phyloP scores from a whole-genome alignment of 2,113 vertebrate genomes.

The Neotoma lepida region DNA sequence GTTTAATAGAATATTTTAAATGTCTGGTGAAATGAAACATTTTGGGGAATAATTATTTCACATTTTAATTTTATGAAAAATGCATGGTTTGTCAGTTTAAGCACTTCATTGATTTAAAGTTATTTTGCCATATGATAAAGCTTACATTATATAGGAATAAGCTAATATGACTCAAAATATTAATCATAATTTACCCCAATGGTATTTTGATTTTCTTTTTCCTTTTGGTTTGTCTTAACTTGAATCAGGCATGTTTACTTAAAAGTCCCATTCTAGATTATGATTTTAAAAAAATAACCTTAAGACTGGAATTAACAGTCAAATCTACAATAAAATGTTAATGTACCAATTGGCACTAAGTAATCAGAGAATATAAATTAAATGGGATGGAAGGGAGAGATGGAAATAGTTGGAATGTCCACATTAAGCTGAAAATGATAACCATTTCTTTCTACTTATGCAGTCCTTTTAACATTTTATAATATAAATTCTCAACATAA shows the following conservation, averaged over 20 bases:
- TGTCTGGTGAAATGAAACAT: slow-evolving; percentile 76
- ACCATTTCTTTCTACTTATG: slow-evolving; percentile 46
- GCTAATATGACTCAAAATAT: slow-evolving; percentile 61
- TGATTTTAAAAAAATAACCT: slow-evolving; percentile 33
- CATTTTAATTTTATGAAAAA: slow-evolving; percentile 77
- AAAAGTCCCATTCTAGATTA: slow-evolving; percentile 63
- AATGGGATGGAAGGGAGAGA: slow-evolving; percentile 26
- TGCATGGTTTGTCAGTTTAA: slow-evolving; percentile 76
- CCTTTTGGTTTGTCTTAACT: slow-evolving; percentile 60
- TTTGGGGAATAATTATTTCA: slow-evolving; percentile 77
- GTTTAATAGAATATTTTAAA: slow-evolving; percentile 78
- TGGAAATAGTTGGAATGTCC: slow-evolving; percentile 49
- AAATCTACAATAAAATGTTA: slow-evolving; percentile 63
- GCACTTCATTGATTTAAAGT: slow-evolving; percentile 75
- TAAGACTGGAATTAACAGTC: slow-evolving; percentile 63
- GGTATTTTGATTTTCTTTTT: slow-evolving; percentile 4
- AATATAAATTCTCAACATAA: slow-evolving; percentile 69
- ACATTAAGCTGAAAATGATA: slow-evolving; percentile 64
- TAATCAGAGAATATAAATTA: slow-evolving; percentile 61
- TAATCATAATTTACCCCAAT: slow-evolving; percentile 63
- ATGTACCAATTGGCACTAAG: slow-evolving; percentile 45
- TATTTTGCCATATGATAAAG: slow-evolving; percentile 39
- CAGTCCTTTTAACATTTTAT: slow-evolving; percentile 50
- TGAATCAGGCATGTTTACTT: slow-evolving; percentile 53
- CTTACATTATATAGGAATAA: slow-evolving; percentile 70